These are phyloP conservation scores for Aeoliscus strigatus DNA, from an alignment of 2,797 vertebrate species.

Conservation along the genomic window DNA sequence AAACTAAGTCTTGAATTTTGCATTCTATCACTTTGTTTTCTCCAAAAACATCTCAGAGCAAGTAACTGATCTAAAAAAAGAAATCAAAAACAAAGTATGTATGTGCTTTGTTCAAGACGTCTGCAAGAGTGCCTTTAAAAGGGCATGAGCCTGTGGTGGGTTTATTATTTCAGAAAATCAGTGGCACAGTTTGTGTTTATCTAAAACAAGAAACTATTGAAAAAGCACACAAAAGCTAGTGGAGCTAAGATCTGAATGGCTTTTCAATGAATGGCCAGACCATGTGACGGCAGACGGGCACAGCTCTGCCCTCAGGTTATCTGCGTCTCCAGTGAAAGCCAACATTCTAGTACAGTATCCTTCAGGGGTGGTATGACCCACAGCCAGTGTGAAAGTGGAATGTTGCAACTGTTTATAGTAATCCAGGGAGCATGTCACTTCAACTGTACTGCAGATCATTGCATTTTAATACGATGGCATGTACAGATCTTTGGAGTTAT, in stretches of 20 bases:
- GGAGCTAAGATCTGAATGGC: slow-evolving; percentile 40
- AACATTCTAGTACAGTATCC: slow-evolving; percentile 15
- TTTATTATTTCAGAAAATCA: slow-evolving; percentile 50
- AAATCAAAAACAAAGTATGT: slow-evolving; percentile 4
- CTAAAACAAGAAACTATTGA: slow-evolving; percentile 56
- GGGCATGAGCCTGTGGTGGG: slow-evolving; percentile 38
- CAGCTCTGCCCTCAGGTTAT: slow-evolving; percentile 54
- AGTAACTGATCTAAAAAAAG: slow-evolving; percentile 11
- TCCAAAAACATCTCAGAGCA: slow-evolving; percentile 6
- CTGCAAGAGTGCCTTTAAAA: slow-evolving; percentile 48
- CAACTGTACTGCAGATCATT: too few relatives aligned
- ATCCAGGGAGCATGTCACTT: too few relatives aligned
- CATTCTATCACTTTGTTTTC: slow-evolving; percentile 2
- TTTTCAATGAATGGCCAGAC: slow-evolving; percentile 24
- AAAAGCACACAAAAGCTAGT: slow-evolving; percentile 48
- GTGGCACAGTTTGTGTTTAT: slow-evolving; percentile 54
- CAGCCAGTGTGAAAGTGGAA: too few relatives aligned
- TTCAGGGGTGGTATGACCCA: slow-evolving; percentile 18
- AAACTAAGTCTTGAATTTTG: too few relatives aligned
- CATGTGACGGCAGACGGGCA: slow-evolving; percentile 59
- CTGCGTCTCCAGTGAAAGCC: slow-evolving; percentile 26
- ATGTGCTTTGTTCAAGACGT: too few relatives aligned
- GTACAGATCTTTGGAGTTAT: too few relatives aligned
- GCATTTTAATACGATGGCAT: too few relatives aligned
- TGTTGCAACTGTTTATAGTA: too few relatives aligned